Base-by-base conservation (phyloP, 2,797 vertebrate genomes). In the Gymnoscopelus microlampas region DNA sequence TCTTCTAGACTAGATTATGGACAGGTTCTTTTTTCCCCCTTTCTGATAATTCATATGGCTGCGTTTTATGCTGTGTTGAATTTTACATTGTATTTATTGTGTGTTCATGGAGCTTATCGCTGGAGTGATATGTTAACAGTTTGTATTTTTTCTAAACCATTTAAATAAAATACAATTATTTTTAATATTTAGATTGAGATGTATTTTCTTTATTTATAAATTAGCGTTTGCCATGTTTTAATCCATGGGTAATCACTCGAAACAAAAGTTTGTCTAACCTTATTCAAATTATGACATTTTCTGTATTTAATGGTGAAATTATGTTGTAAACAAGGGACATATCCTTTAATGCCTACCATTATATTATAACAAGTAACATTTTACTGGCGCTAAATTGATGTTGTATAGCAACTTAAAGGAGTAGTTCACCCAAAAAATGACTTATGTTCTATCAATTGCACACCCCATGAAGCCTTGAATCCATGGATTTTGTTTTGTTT, bases 121-220 rank as follows among this genome's bases (percentile, higher is more conserved):
- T 81, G 83, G 70, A 89, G 85, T 81, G 77, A 79, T 80, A 73
- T 90, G 76, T 89, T 79, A 76, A 84, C 47, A 32, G 58, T 85
- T 86, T 91, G 83, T 87, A 85, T 86, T 82, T 83, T 87, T 90
- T 86, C 77, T 79, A 85, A 83, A 80, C 68, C 70, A 81, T 85
- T 88, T 83, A 47, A 91, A 88, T 90, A 87, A 93, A 90, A 80
- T 60, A 3, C 83, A 72, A 70, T 67, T 88, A 86, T 88, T 91
- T 87, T 88, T 79, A 79, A 65, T 81, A 85, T 53, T 68, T 53
- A 9, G 39, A 54, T 23, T 64, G 66, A 53, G 32, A 39, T 12
- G 0, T 66, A 3, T 63, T 58, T 44, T n/a, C 48, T 24, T 56
- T 29, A 29, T 10, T 44, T 44, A 19, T 44, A 44, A 9, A 10